phyloP scores from a whole-genome alignment of 2,113 vertebrate genomes.

The Cygnus atratus region DNA sequence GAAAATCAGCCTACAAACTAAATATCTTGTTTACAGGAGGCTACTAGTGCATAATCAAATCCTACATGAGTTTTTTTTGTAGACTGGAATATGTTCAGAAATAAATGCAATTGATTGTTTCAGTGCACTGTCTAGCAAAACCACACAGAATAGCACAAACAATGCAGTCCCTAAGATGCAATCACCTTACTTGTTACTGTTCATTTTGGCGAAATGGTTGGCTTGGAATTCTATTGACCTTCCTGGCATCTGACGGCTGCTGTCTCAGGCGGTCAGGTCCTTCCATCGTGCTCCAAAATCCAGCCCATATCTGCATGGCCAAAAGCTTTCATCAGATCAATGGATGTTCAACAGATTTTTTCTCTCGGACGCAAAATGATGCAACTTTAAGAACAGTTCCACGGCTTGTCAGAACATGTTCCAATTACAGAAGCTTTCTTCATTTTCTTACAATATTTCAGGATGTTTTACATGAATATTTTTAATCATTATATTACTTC shows the following conservation, averaged over 20 bases:
- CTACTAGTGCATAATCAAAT: not conserved
- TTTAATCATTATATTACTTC: not conserved
- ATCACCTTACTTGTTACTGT: not conserved
- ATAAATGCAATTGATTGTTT: not conserved
- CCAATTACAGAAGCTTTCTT: not conserved
- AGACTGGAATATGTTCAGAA: not conserved
- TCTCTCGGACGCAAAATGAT: not conserved
- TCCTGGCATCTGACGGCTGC: not conserved
- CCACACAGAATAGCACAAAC: not conserved
- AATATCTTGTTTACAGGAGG: not conserved
- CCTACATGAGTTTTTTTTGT: not conserved
- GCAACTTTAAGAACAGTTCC: not conserved
- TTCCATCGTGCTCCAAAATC: not conserved
- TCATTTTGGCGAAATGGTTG: not conserved
- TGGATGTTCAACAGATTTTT: not conserved
- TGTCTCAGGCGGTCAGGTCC: not conserved
- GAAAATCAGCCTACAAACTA: not conserved
- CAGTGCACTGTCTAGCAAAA: not conserved
- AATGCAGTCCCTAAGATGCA: not conserved
- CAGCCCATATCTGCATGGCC: not conserved
- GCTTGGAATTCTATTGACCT: not conserved
- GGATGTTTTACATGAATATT: not conserved
- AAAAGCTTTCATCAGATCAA: not conserved
- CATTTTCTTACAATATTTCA: not conserved
- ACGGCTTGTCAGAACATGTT: not conserved